Evolutionary conservation across 1,140 invertebrate genomes (phyloP), one percentile per base, ranked within the genome.

Genomic region (Bombus polaris): DNA sequence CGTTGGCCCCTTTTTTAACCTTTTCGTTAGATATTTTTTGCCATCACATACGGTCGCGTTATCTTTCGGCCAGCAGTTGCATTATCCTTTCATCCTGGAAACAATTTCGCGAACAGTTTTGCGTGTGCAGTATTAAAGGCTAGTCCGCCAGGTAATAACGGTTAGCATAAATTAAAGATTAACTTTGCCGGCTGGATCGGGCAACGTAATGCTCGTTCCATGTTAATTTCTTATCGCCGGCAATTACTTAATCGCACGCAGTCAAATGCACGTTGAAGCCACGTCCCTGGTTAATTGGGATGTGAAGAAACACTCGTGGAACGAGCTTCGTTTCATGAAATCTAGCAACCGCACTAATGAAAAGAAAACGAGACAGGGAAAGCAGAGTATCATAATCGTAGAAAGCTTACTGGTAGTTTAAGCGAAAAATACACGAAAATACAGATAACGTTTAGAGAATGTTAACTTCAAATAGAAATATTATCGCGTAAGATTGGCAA

Each of bases 131-230:
- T 86, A 89, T 89, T 89, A 89, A 89, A 89, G 78, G 81, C 76
- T 32, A 86, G 83, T 62, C 83, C 39, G 39, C 22, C 82, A 78
- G 78, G 88, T 68, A 89, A 89, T 89, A 89, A 89, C 88, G 88
- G 88, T 89, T 89, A 89, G 81, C 88, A 84, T 89, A 89, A 89
- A 89, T 89, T 89, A 89, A 81, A 83, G 77, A 81, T 89, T 89
- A 89, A 87, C 62, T 71, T 80, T 78, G 25, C 28, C 44, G 73
- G 75, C 47, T 70, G 77, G 81, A 89, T 87, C 88, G 80, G 76
- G 37, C 72, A 70, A 81, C 85, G 66, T 87, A 87, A 89, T 87
- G 88, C 57, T 25, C 53, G 77, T 89, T 87, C 79, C 77, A 89
- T 89, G 88, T 77, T 89, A 89, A 89, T 89, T 89, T 89, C 87